A percentile compares a stretch with the other conserved stretches of the same genome.
Evolutionary conservation across 2,888 invertebrate species (phyloP).

Genomic region (Melieria crassipennis): DNA sequence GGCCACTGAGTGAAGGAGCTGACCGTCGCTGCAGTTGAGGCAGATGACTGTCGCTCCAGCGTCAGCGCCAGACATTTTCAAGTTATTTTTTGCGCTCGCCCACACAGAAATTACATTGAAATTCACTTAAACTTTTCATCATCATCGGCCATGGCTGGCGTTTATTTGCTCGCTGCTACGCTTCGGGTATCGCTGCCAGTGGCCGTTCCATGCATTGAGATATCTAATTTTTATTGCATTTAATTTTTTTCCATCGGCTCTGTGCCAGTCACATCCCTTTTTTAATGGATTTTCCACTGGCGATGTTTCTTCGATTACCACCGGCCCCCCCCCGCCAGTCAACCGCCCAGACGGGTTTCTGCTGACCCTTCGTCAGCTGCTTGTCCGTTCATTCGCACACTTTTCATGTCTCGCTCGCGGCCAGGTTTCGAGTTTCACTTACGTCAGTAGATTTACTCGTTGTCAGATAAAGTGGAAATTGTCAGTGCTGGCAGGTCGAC

Average conservation of each 20-base stretch:
- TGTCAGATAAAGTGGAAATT: slow-evolving; percentile 1
- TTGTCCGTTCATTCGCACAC: too few species aligned
- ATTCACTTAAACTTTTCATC: slow-evolving; percentile 37
- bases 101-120: slow-evolving; percentile 35
- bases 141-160: slow-evolving; percentile 1
- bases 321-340: too few species aligned
- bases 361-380: too few species aligned
- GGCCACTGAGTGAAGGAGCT: neutral
- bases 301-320: neutral
- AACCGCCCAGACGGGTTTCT: too few species aligned
- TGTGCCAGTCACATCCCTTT: neutral
- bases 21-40: too few species aligned
- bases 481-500: neutral
- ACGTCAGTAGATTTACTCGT: too few species aligned
- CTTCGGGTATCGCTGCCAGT: neutral
- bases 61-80: neutral
- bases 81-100: neutral
- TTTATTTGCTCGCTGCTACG: neutral
- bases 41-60: neutral
- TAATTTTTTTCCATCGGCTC: too few species aligned
- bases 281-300: slow-evolving; percentile 19
- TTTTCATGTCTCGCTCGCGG: too few species aligned
- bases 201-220: slow-evolving; percentile 6
- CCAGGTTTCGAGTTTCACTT: too few species aligned
- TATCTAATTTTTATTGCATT: slow-evolving; percentile 3